Evolutionary conservation across 2,888 invertebrate genomes (phyloP).

Genomic region (Idaea straminata): DNA sequence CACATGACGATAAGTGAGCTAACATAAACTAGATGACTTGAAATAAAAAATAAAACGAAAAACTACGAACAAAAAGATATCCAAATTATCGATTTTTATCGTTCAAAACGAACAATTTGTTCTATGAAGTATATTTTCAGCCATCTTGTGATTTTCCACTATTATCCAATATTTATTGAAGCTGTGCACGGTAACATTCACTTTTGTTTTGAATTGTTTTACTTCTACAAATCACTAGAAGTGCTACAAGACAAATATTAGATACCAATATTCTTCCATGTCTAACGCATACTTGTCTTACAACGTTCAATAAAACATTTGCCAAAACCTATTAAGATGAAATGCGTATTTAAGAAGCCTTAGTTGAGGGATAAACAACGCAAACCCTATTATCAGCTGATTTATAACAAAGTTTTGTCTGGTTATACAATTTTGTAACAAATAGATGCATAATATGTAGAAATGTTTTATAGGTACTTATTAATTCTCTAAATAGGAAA

Average conservation of each 20-base stretch:
- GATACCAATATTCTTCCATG: not conserved
- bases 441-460: not conserved
- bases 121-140: too few species aligned
- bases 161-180: too few species aligned
- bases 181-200: too few species aligned
- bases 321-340: slow-evolving; percentile 20
- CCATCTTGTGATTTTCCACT: too few species aligned
- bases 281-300: slow-evolving; percentile 1
- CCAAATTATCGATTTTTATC: too few species aligned
- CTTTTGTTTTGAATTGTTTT: too few species aligned
- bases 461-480: not conserved
- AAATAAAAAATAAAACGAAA: too few species aligned
- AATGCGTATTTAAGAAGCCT: slow-evolving; percentile 7
- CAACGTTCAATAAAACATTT: slow-evolving; percentile 9
- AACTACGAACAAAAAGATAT: too few species aligned
- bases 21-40: too few species aligned
- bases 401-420: not conserved
- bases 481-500: too few species aligned
- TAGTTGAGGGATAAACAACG: slow-evolving; percentile 1
- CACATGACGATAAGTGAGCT: too few species aligned
- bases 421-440: not conserved
- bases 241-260: not conserved
- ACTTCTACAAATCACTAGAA: not conserved
- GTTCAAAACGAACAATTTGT: too few species aligned
- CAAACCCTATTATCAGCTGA: not conserved